phyloP scores from a whole-genome alignment of 2,113 vertebrate genomes.

The Leptobrachium leishanense region DNA sequence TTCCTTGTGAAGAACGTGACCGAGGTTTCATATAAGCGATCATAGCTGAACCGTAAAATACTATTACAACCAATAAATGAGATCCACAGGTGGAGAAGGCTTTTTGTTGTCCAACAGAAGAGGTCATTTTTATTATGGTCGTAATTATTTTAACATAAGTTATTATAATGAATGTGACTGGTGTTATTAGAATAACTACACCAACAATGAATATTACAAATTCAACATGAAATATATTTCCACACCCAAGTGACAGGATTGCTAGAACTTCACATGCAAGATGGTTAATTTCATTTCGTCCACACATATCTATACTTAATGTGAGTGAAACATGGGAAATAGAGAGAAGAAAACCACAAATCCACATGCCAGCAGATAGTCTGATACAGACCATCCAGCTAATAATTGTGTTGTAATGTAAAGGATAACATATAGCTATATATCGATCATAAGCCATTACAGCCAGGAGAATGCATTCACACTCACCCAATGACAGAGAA shows the following conservation, averaged over 20 bases:
- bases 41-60: slow-evolving; percentile 22
- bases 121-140: not conserved
- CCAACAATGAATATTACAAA: slow-evolving; percentile 32
- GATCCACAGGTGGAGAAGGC: slow-evolving; percentile 9
- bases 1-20: not conserved
- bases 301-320: slow-evolving; percentile 51
- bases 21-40: slow-evolving; percentile 8
- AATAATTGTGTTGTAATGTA: slow-evolving; percentile 51
- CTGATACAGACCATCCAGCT: slow-evolving; percentile 42
- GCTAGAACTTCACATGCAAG: slow-evolving; percentile 57
- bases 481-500: slow-evolving; percentile 51
- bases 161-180: slow-evolving; percentile 6
- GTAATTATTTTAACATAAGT: slow-evolving; percentile 4
- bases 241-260: slow-evolving; percentile 52
- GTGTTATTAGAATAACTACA: slow-evolving; percentile 36
- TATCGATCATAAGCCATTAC: slow-evolving; percentile 54
- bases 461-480: slow-evolving; percentile 53
- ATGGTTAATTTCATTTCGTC: slow-evolving; percentile 41
- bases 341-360: slow-evolving; percentile 47
- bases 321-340: slow-evolving; percentile 50
- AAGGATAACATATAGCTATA: slow-evolving; percentile 52
- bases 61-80: not conserved
- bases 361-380: slow-evolving; percentile 28
- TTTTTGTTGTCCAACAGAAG: not conserved
- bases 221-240: slow-evolving; percentile 38